phyloP scores from a whole-genome alignment of 2,888 invertebrate species.

The Epirrita christyi region DNA sequence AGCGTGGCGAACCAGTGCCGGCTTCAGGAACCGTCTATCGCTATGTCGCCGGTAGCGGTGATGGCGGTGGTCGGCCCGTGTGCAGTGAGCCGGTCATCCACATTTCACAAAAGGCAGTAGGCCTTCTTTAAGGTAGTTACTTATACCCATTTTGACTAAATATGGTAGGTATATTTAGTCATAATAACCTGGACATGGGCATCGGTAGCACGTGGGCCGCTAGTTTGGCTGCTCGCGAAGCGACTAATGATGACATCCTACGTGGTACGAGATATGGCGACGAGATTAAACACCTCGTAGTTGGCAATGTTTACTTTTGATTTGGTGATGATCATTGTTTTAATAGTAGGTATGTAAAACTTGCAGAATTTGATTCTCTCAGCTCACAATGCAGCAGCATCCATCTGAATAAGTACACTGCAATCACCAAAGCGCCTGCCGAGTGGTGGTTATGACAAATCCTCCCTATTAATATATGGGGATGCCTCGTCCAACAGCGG shows the following conservation, averaged over 20 bases:
- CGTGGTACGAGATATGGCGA: conserved; percentile 14
- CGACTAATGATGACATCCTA: conserved; percentile 22
- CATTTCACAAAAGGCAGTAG: too few species aligned
- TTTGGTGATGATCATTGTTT: background rate
- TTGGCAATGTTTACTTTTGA: background rate
- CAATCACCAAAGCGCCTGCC: too few species aligned
- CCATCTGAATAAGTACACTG: too few species aligned
- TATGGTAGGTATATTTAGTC: conserved; percentile 7
- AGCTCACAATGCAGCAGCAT: background rate
- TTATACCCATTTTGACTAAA: conserved; percentile 10
- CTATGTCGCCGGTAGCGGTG: too few species aligned
- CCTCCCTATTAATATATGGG: too few species aligned
- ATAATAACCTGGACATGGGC: conserved; percentile 14
- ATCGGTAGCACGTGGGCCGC: conserved; percentile 20
- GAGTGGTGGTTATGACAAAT: too few species aligned
- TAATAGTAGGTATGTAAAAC: background rate
- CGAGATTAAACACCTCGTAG: conserved; percentile 20
- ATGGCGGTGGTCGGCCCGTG: too few species aligned
- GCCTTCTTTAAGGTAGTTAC: too few species aligned
- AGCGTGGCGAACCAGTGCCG: too few species aligned
- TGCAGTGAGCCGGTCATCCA: too few species aligned
- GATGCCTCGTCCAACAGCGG: too few species aligned
- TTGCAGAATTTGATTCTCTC: background rate
- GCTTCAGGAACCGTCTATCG: too few species aligned
- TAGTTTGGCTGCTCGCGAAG: background rate